phyloP scores from a whole-genome alignment of 1,140 invertebrate species.

The Calycopis cecrops region DNA sequence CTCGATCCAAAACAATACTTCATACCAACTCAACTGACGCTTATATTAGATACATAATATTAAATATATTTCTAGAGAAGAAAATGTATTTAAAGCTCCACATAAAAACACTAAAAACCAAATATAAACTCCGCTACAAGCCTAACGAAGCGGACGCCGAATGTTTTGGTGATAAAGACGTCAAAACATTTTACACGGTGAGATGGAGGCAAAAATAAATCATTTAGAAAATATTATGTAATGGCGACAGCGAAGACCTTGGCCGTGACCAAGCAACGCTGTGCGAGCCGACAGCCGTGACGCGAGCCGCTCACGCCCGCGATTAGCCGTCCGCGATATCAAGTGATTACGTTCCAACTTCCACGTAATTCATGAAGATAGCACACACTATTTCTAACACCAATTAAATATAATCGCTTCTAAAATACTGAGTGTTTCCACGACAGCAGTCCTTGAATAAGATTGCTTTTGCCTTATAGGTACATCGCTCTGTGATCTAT shows the following conservation, averaged over 20 bases:
- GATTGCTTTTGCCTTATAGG: too few species aligned
- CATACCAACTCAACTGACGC: slow-evolving; percentile 23
- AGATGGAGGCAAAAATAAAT: slow-evolving; percentile 33
- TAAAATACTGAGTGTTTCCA: background rate
- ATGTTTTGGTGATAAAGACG: slow-evolving; percentile 13
- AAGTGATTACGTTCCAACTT: slow-evolving; percentile 37
- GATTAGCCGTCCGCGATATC: slow-evolving; percentile 47
- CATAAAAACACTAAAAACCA: too few species aligned
- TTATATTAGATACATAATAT: slow-evolving; percentile 11
- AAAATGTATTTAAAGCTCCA: too few species aligned
- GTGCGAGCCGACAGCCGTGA: slow-evolving; percentile 30
- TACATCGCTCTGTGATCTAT: too few species aligned
- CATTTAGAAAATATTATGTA: slow-evolving; percentile 56
- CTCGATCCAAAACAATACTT: slow-evolving; percentile 42
- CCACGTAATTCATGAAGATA: slow-evolving; percentile 24
- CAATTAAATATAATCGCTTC: slow-evolving; percentile 5
- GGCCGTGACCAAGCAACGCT: slow-evolving; percentile 65
- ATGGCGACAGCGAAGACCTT: slow-evolving; percentile 57
- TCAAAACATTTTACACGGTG: slow-evolving; percentile 15
- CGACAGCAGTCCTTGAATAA: background rate
- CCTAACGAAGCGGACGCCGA: background rate
- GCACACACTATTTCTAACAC: slow-evolving; percentile 8
- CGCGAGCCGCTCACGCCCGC: slow-evolving; percentile 38
- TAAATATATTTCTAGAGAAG: too few species aligned
- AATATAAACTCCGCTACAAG: too few species aligned